Base-by-base conservation (phyloP, 2,888 invertebrate genomes). In the Thumatha senex region DNA sequence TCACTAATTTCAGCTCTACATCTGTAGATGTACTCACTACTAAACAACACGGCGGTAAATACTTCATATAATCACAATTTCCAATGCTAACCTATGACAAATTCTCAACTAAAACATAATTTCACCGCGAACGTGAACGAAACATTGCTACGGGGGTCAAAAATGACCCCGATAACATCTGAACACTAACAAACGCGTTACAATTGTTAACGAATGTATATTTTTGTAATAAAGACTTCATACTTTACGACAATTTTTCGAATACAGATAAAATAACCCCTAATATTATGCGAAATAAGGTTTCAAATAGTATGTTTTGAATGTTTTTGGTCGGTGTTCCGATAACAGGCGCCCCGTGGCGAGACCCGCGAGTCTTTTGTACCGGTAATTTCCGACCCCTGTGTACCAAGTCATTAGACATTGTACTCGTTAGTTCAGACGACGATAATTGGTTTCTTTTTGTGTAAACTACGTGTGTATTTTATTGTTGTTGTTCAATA, bases 311-410 rank as follows among this genome's bases (percentile, higher is more conserved):
- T 31, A 10, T 31, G 43, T 51, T 36, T 12, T n/a, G 13, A 7
- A 0, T 33, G 24, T 38, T 43, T 45, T 48, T 14, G 15, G 10
- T 24, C 11, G 24, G 33, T 46, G 49, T 45, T 12, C 11, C 48
- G 67, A 67, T 80, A 82, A 82, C 78, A 72, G 79, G 84, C 85
- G 69, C 78, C 84, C 84, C 79, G 83, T 63, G 40, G 85, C 50
- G 82, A 52, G 54, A 46, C 63, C 63, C 69, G 74, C 70, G 69
- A 72, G 75, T 74, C 80, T 74, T 80, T 84, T 83, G 82, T 83
- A 69, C 68, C 65, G 74, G 71, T 82, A 80, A 82, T 81, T 79
- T 74, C 61, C 70, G 72, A 64, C 80, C 79, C 81, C 75, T 71
- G 74, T 42, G 42, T 54, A 52, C 44, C 65, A 67, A 64, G 80